Evolutionary conservation across 2,797 vertebrate species (phyloP).

Genomic region (Pachyuromys duprasi): DNA sequence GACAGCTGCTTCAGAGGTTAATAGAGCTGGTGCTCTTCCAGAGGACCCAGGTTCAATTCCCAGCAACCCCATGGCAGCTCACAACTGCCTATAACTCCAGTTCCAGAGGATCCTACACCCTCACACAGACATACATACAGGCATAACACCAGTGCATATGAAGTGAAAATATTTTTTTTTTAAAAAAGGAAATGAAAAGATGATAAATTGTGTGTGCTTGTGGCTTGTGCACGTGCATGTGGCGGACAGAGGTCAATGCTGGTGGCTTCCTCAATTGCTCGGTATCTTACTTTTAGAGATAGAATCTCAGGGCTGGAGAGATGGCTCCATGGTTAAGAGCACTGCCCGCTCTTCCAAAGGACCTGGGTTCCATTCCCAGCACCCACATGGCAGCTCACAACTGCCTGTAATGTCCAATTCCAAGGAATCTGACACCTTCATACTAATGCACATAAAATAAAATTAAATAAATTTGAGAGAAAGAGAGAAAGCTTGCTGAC

Average conservation of each 20-base stretch:
- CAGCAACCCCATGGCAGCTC: not conserved
- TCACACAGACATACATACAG: not conserved
- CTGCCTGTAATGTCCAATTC: no score
- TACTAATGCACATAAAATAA: no score
- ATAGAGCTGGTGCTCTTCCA: not conserved
- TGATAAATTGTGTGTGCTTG: not conserved
- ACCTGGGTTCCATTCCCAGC: no score
- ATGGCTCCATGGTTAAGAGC: no score
- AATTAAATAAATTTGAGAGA: no score
- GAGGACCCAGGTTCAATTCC: not conserved
- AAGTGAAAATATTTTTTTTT: not conserved
- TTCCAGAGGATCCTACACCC: not conserved
- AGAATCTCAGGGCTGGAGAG: not conserved
- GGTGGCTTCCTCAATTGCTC: not conserved
- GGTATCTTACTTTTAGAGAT: not conserved
- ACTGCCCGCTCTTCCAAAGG: no score
- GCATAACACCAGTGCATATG: not conserved
- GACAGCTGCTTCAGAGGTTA: not conserved
- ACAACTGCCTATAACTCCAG: not conserved
- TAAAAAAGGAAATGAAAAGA: not conserved
- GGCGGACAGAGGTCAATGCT: not conserved
- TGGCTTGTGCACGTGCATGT: accelerated
- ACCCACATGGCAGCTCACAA: no score
- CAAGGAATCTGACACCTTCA: no score
- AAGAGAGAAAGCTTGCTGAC: not conserved